Evolutionary conservation across 2,113 vertebrate species (phyloP), one percentile per base, ranked within the genome.

Genomic region (mouse (Mus musculus)): DNA sequence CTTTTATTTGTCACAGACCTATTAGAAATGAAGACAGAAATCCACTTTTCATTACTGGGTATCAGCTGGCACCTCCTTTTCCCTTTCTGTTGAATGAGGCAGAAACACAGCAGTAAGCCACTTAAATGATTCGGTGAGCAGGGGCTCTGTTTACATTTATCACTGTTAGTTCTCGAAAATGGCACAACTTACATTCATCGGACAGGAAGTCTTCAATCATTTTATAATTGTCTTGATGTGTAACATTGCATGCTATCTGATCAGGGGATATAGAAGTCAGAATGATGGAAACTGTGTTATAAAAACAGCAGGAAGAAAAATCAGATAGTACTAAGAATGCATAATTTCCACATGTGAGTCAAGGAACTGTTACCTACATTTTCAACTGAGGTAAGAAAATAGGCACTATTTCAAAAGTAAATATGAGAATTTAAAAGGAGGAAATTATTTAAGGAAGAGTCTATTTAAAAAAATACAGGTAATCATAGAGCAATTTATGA

Each of bases 221-320:
- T 93, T 91, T 96, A 85, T 89, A 96, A 85, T 90, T 90, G 17
- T 13, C 42, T 67, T 86, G 59, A 90, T 89, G 13, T 54, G 46
- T 72, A 77, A 72, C 20, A 72, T 56, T 39, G 49, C 17, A 91
- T 90, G 59, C 54, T 90, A 33, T 52, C 61, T 80, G 76, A 95
- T 56, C 91, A 85, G 78, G 82, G 80, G 63, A 49, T 61, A 22
- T 14, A 69, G 49, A 82, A 93, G 26, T 76, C 63, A 92, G 63
- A 96, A 90, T 95, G 71, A 87, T n/a, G 59, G 73, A 92, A 95
- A 97, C 90, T 63, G 36, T 28, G 7, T 63, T 84, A 94, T 54
- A 85, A 16, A 92, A 96, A 42, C 75, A 96, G 89, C 78, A 90
- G 89, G 94, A 94, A 92, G 54, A 86, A 61, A 95, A 96, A 97